A percentile compares a stretch with the other conserved stretches of the same genome.
Evolutionary conservation across 2,797 vertebrate genomes (phyloP).

Genomic region (Vultur gryphus): DNA sequence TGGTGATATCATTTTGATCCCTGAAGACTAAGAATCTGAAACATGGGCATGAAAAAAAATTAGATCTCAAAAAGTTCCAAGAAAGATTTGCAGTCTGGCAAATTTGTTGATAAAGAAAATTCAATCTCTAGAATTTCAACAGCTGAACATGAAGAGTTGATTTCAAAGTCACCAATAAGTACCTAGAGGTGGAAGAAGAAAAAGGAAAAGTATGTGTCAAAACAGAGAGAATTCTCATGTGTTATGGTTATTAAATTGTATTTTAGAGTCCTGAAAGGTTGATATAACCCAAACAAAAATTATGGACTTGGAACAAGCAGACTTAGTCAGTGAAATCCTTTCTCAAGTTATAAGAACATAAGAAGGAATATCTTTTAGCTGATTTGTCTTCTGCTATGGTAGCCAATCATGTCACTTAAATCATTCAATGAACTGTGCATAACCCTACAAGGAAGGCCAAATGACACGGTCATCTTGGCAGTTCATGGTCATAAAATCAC

Average conservation of each 20-base stretch:
- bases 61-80: not conserved
- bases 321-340: not conserved
- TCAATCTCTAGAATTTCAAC: not conserved
- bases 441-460: not conserved
- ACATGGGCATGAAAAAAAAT: not conserved
- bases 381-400: not conserved
- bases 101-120: not conserved
- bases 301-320: not conserved
- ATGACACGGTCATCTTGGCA: not conserved
- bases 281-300: not conserved
- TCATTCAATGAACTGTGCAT: not conserved
- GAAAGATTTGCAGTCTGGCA: not conserved
- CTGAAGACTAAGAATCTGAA: not conserved
- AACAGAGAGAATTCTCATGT: not conserved
- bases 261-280: not conserved
- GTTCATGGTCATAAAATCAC: not conserved
- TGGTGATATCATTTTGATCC: not conserved
- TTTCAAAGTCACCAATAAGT: not conserved
- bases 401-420: not conserved
- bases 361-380: not conserved
- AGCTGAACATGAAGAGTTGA: not conserved
- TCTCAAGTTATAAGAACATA: not conserved
- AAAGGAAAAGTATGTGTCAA: not conserved
- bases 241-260: not conserved
- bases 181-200: not conserved